Conservation (phyloP, 2,888 invertebrate genomes). For the Luperina nickerlii region DNA sequence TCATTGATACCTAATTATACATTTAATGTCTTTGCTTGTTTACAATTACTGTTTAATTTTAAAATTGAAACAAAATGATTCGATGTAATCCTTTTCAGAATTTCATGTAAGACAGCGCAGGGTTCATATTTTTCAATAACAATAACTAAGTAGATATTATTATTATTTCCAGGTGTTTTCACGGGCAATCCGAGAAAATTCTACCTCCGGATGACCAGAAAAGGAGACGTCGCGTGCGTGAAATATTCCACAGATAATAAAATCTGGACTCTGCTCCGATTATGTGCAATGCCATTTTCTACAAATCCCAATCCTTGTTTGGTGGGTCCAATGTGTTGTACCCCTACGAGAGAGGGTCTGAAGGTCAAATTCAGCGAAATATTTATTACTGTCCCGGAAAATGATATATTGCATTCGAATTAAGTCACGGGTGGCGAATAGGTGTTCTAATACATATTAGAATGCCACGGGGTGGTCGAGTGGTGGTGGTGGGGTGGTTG, state of each 20-base stretch:
- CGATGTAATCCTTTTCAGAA: too few species aligned
- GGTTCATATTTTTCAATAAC: neutral
- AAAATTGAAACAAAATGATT: too few species aligned
- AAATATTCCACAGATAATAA: slow-evolving; percentile 81
- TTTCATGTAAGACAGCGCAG: too few species aligned
- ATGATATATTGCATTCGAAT: slow-evolving; percentile 82
- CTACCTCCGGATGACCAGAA: slow-evolving; percentile 79
- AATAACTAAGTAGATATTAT: neutral
- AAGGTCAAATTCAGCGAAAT: slow-evolving; percentile 77
- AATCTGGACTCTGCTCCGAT: slow-evolving; percentile 77
- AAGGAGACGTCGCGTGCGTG: slow-evolving; percentile 75
- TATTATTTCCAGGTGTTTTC: slow-evolving; percentile 77
- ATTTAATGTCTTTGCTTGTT: too few species aligned
- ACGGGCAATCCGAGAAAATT: slow-evolving; percentile 80
- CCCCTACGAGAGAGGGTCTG: slow-evolving; percentile 78
- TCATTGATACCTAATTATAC: too few species aligned
- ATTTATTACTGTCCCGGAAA: slow-evolving; percentile 70
- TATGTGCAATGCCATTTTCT: slow-evolving; percentile 74
- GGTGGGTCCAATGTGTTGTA: slow-evolving; percentile 81
- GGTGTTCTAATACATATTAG: neutral
- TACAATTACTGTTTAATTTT: too few species aligned
- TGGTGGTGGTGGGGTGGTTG: too few species aligned
- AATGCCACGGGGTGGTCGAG: neutral
- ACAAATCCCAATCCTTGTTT: slow-evolving; percentile 68
- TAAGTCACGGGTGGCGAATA: slow-evolving; percentile 53